phyloP scores from a whole-genome alignment of 2,797 vertebrate genomes.

The Babyrousa celebensis region DNA sequence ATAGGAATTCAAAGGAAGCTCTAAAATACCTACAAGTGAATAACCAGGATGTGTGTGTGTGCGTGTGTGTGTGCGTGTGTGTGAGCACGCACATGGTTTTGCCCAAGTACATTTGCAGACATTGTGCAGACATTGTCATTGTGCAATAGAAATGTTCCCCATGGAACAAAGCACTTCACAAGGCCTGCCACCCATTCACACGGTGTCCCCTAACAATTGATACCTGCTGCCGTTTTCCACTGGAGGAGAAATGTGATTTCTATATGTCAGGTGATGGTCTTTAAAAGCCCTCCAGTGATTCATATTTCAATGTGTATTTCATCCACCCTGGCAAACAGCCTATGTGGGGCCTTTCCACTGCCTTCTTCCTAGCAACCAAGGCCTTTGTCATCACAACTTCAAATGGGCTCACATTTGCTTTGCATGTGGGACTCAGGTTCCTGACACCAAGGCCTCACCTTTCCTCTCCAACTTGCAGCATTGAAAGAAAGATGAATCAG shows the following conservation, averaged over 20 bases:
- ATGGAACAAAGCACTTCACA: neutral
- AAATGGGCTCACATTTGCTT: conserved; percentile 38
- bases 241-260: conserved; percentile 71
- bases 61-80: neutral
- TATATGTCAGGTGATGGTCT: conserved; percentile 65
- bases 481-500: conserved; percentile 65
- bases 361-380: conserved; percentile 90
- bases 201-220: neutral
- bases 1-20: conserved; percentile 44
- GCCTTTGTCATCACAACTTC: conserved; percentile 78
- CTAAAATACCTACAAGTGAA: conserved; percentile 24
- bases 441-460: conserved; percentile 7
- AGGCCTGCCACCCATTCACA: neutral
- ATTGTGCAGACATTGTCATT: neutral
- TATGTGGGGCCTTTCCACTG: conserved; percentile 75
- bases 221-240: conserved; percentile 73
- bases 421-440: neutral
- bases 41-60: neutral
- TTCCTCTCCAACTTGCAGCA: conserved; percentile 6
- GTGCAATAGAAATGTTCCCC: neutral
- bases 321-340: conserved; percentile 74
- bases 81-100: neutral
- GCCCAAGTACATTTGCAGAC: neutral
- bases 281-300: conserved; percentile 75
- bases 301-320: conserved; percentile 78